phyloP scores from a whole-genome alignment of 2,113 vertebrate genomes.

The Plecotus auritus region DNA sequence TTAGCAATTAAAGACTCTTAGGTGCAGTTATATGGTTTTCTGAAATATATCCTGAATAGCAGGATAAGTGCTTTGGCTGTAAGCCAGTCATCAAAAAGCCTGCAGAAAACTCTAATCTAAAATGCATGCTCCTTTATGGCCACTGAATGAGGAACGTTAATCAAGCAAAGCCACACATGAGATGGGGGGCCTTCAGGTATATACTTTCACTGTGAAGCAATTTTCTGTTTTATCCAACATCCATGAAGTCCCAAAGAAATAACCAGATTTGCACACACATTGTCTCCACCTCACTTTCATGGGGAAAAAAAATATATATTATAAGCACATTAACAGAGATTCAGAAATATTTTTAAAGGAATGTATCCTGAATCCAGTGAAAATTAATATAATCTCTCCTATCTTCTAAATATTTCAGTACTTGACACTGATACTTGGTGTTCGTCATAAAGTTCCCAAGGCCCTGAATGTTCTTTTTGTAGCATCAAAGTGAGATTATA shows the following conservation, averaged over 20 bases:
- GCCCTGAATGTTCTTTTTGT: neutral
- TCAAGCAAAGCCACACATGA: conserved; percentile 23
- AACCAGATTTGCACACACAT: neutral
- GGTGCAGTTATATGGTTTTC: conserved; percentile 58
- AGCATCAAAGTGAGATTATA: neutral
- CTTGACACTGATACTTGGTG: neutral
- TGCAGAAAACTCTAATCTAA: conserved; percentile 65
- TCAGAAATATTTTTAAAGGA: conserved; percentile 2
- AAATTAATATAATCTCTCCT: neutral
- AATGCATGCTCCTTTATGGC: conserved; percentile 55
- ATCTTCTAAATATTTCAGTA: neutral
- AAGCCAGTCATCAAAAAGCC: conserved; percentile 62
- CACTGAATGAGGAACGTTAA: conserved; percentile 43
- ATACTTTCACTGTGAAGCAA: neutral
- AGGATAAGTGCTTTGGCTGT: conserved; percentile 70
- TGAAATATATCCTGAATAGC: conserved; percentile 66
- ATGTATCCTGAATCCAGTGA: neutral
- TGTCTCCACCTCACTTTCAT: neutral
- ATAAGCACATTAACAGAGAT: neutral
- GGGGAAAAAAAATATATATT: neutral
- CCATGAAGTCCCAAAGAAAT: neutral
- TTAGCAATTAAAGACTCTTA: conserved; percentile 66
- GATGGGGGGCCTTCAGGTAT: neutral
- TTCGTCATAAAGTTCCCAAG: neutral
- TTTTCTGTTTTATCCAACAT: neutral